These are phyloP conservation scores for Drosophila rhopaloa DNA, from an alignment of 1,140 invertebrate species.

Conservation along the genomic window DNA sequence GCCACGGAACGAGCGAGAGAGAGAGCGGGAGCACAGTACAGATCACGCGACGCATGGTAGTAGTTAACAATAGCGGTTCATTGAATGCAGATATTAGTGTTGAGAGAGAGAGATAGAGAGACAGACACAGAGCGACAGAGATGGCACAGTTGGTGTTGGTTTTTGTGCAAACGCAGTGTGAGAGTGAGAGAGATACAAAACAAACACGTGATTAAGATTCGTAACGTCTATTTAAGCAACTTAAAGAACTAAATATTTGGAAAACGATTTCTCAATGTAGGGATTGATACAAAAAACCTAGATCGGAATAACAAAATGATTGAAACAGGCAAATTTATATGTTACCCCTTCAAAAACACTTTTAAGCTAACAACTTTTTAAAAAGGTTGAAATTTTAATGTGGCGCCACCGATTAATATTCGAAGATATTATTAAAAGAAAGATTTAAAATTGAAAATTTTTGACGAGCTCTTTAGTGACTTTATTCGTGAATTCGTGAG, in stretches of 20 bases:
- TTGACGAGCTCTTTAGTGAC: no score
- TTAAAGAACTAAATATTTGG: constrained; percentile 6
- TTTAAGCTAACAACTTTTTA: no score
- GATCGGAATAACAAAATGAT: no score
- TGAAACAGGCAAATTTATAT: no score
- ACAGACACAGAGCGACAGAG: constrained; percentile 42
- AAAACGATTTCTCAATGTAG: constrained; percentile 13
- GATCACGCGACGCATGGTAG: constrained; percentile 37
- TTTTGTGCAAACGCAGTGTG: constrained; percentile 64
- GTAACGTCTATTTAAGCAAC: constrained; percentile 6
- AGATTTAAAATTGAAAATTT: no score
- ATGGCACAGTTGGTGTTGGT: constrained; percentile 52
- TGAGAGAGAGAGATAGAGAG: constrained; percentile 24
- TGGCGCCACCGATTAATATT: no score
- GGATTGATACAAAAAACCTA: no score
- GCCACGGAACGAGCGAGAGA: constrained; percentile 19
- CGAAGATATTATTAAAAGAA: no score
- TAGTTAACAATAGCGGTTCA: constrained; percentile 44
- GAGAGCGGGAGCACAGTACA: constrained; percentile 33
- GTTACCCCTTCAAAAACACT: no score
- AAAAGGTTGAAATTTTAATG: no score
- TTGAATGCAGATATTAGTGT: constrained; percentile 56
- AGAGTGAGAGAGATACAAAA: constrained; percentile 50
- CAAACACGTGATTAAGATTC: constrained; percentile 50
- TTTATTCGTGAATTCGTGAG: no score